Percentiles rank a stretch among this genome's conserved stretches.
These are phyloP conservation scores for Erebia ligea DNA, from an alignment of 2,888 invertebrate genomes.

Conservation along the genomic window DNA sequence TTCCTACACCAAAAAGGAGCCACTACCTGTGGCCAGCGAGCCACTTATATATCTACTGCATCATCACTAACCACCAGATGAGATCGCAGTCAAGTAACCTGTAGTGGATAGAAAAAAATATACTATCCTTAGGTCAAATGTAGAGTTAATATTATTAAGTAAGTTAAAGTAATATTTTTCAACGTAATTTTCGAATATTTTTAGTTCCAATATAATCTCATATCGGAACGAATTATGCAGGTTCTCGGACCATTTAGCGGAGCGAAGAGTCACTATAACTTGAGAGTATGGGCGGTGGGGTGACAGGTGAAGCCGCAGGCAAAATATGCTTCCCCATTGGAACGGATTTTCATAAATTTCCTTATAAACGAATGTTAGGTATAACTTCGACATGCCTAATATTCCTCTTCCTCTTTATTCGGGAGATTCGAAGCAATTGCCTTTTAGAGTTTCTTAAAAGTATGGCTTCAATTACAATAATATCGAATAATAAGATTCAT, in stretches of 20 bases:
- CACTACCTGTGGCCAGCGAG: too few relatives aligned
- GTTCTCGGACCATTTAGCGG: background rate
- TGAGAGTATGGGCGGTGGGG: background rate
- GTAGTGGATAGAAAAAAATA: too few relatives aligned
- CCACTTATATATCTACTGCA: too few relatives aligned
- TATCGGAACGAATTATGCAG: background rate
- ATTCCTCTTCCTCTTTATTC: background rate
- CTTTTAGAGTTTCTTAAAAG: conserved; percentile 1
- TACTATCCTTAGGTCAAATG: background rate
- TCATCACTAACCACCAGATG: too few relatives aligned
- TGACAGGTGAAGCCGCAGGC: background rate
- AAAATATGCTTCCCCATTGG: background rate
- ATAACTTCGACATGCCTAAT: conserved; percentile 16
- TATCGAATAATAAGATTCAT: background rate
- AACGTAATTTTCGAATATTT: background rate
- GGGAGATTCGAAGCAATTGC: conserved; percentile 6
- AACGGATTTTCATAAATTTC: conserved; percentile 13
- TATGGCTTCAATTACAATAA: conserved; percentile 1
- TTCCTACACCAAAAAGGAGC: too few relatives aligned
- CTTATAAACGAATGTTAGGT: conserved; percentile 10
- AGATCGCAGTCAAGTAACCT: too few relatives aligned
- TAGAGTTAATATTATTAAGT: too few relatives aligned
- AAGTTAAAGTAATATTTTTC: too few relatives aligned
- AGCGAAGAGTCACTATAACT: background rate
- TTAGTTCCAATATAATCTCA: background rate